Evolutionary conservation across 2,888 invertebrate species (phyloP).

Genomic region (Callosobruchus maculatus): DNA sequence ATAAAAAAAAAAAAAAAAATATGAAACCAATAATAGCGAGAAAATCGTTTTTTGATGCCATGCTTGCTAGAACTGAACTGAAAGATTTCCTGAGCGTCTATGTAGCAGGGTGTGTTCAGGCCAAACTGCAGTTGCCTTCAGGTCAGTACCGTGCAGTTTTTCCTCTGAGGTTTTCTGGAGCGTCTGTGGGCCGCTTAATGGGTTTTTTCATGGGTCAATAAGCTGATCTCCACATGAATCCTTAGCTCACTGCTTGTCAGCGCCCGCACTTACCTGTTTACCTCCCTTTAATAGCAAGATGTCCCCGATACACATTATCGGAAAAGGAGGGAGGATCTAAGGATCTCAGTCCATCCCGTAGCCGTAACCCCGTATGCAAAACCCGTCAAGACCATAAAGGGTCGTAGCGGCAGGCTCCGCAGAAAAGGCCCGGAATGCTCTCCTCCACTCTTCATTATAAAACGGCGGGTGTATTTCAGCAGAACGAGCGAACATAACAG

Average conservation of each 20-base stretch:
- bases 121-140: no score
- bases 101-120: no score
- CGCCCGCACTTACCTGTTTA: neutral
- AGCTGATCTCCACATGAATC: neutral
- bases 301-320: neutral
- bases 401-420: neutral
- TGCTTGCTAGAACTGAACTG: no score
- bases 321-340: neutral
- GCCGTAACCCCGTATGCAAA: neutral
- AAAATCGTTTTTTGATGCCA: no score
- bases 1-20: no score
- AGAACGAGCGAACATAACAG: constrained; percentile 42
- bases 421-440: constrained; percentile 37
- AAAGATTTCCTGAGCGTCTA: no score
- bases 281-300: neutral
- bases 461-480: constrained; percentile 40
- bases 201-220: no score
- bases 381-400: neutral
- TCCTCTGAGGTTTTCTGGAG: no score
- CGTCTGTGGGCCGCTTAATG: no score
- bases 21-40: no score
- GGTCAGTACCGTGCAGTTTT: no score
- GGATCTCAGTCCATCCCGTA: neutral
- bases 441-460: constrained; percentile 45
- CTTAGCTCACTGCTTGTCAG: no score